Conservation (phyloP, 2,113 vertebrate genomes). For the Semicossyphus pulcher region DNA sequence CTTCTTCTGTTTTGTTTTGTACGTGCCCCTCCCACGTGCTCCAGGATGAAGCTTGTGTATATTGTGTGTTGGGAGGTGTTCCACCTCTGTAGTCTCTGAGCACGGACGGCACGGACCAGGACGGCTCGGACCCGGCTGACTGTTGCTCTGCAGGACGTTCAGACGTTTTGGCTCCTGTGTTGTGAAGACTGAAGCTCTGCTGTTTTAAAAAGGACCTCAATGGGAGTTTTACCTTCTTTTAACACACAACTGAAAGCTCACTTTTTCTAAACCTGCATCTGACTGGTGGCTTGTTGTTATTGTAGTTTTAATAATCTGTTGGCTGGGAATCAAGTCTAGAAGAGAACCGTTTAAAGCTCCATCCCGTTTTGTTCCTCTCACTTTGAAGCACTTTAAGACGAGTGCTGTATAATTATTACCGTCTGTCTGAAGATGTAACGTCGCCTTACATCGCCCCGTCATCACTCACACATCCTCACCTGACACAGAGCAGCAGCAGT, state of each 20-base stretch:
- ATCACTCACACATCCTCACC: constrained; percentile 11
- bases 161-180: neutral
- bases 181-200: constrained; percentile 32
- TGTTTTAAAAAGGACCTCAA: constrained; percentile 31
- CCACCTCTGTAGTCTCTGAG: neutral
- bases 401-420: constrained; percentile 50
- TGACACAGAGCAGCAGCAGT: constrained; percentile 23
- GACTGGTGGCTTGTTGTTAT: constrained; percentile 47
- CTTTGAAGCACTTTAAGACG: constrained; percentile 58
- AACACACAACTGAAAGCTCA: constrained; percentile 54
- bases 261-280: constrained; percentile 22
- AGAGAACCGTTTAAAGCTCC: constrained; percentile 4
- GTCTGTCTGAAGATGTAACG: constrained; percentile 38
- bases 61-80: constrained; percentile 47
- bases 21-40: constrained; percentile 7
- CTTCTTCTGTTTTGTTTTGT: neutral
- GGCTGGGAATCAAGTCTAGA: constrained; percentile 30
- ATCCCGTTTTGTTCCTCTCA: constrained; percentile 39
- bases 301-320: constrained; percentile 54
- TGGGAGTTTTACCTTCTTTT: neutral
- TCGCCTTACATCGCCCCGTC: constrained; percentile 21
- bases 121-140: neutral
- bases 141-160: neutral
- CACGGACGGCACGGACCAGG: constrained; percentile 35
- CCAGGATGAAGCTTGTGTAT: constrained; percentile 62